Evolutionary conservation across 92 coral and sea anemone species (phyloP).

Genomic region (Porites evermanni): DNA sequence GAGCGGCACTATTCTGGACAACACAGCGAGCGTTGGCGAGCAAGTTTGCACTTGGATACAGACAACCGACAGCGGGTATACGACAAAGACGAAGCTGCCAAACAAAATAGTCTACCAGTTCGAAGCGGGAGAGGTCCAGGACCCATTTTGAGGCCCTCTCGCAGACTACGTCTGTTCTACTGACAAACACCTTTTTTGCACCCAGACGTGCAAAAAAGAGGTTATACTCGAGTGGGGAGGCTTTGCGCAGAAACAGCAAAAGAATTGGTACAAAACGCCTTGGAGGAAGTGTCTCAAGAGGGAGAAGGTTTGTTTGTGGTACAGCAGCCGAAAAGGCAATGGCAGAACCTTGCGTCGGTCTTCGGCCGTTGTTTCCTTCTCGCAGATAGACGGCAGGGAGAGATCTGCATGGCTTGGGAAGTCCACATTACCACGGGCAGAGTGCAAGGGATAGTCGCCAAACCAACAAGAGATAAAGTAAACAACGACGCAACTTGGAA

Average conservation of each 20-base stretch:
- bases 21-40: constrained; percentile 29
- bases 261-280: background rate
- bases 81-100: constrained; percentile 36
- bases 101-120: constrained; percentile 56
- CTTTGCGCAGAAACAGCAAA: constrained; percentile 19
- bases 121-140: constrained; percentile 42
- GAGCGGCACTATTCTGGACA: no score
- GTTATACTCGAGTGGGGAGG: constrained; percentile 21
- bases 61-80: background rate
- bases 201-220: constrained; percentile 50
- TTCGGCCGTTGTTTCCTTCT: constrained; percentile 32
- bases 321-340: constrained; percentile 29
- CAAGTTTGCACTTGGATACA: constrained; percentile 50
- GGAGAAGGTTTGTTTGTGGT: constrained; percentile 20
- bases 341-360: constrained; percentile 35
- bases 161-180: constrained; percentile 53
- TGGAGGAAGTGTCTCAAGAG: background rate
- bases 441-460: constrained; percentile 2
- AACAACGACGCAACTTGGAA: background rate
- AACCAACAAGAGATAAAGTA: background rate
- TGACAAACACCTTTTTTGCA: constrained; percentile 42
- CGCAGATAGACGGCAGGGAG: constrained; percentile 13
- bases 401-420: constrained; percentile 32
- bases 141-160: constrained; percentile 29
- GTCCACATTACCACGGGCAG: constrained; percentile 44